Evolutionary conservation across 1,140 invertebrate species (phyloP), one percentile per base, ranked within the genome.

Genomic region (Aradophagus sp.): DNA sequence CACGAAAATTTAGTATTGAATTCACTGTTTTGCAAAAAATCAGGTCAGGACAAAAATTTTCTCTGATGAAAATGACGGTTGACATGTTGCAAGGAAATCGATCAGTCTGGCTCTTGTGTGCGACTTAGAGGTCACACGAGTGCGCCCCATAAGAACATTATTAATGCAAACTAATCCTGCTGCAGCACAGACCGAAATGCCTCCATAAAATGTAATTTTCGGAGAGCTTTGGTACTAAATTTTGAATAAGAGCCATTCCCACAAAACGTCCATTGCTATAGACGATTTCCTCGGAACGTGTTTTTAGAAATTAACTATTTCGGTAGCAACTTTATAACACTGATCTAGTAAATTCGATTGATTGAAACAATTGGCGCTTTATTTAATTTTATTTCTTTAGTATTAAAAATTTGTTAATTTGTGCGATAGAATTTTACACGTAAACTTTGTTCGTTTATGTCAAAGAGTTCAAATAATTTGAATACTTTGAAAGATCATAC

Each of bases 201-300:
- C 78, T 75, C 76, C 71, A 81, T 81, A 81, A 81, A 81, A 78
- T 81, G 78, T 80, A 80, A 80, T 80, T 81, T 79, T 74, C 74
- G 65, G 76, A 79, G 69, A 80, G 76, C 74, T 77, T 66, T 65
- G 70, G 66, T 44, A 63, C 61, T 81, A 79, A 80, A 80, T 80
- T 79, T 80, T 80, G 67, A 71, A 78, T 76, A 73, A 73, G 68
- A 63, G 62, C 58, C 61, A 42, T 67, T 67, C 29, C 68, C 39
- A 52, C 63, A 50, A 76, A 77, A 77, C 74, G 70, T 75, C 69
- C 71, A 75, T 78, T 69, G 61, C 71, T 45, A 76, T 73, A 59
- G 66, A 53, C 65, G 34, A 73, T 58, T 73, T 65, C 15, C 27
- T 39, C 19, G 11, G 17, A 35, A 8, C 38, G 31, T 44, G 41